A percentile compares a stretch with the other conserved stretches of the same genome.
phyloP scores from a whole-genome alignment of 2,888 invertebrate species.

The Dryococelus australis region DNA sequence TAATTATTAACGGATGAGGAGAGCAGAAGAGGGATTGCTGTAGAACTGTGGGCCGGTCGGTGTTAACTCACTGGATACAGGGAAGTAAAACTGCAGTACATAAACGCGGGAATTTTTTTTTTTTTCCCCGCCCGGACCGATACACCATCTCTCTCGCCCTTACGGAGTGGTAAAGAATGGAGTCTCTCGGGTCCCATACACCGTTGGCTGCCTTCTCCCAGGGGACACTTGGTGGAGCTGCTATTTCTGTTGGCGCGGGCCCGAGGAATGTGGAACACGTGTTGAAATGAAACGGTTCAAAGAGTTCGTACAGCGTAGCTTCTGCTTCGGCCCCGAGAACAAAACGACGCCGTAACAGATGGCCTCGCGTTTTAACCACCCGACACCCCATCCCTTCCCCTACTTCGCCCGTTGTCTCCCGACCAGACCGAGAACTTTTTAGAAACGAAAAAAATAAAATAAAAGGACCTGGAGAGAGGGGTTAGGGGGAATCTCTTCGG shows the following conservation, averaged over 20 bases:
- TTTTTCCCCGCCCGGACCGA: not conserved
- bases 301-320: not conserved
- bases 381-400: not conserved
- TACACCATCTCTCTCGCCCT: too few species aligned
- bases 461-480: not conserved
- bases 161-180: not conserved
- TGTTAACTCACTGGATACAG: not conserved
- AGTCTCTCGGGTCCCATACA: not conserved
- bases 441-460: not conserved
- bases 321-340: not conserved
- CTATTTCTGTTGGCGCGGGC: not conserved
- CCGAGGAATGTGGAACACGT: not conserved
- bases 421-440: not conserved
- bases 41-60: not conserved
- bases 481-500: not conserved
- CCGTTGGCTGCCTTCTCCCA: not conserved
- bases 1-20: not conserved
- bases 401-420: not conserved
- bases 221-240: not conserved
- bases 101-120: not conserved
- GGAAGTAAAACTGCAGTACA: not conserved
- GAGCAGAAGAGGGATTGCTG: too few species aligned
- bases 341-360: conserved; percentile 2
- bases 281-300: conserved; percentile 16
- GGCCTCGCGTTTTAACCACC: conserved; percentile 10